Percentiles rank a stretch among this genome's conserved stretches.
Conservation (phyloP, 2,113 vertebrate species). For the Cyanoramphus novaezelandiae region DNA sequence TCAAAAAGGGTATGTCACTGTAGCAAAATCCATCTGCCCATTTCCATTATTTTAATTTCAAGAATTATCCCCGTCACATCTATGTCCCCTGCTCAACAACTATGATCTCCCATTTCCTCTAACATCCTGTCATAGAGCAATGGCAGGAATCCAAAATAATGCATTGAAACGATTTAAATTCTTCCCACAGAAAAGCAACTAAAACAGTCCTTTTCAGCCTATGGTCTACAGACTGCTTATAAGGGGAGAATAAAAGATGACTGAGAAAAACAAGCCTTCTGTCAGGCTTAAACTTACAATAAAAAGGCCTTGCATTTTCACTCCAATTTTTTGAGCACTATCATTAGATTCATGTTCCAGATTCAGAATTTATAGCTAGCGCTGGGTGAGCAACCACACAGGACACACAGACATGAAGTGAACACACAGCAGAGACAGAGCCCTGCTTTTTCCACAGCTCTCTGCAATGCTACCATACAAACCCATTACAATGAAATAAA, state of each 20-base stretch:
- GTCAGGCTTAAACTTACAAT: neutral
- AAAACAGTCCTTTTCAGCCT: neutral
- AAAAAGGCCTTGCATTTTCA: neutral
- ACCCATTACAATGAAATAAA: neutral
- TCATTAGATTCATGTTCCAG: fast-evolving
- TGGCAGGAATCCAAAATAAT: neutral
- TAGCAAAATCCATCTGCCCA: neutral
- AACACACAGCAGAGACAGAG: fast-evolving
- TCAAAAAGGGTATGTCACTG: neutral
- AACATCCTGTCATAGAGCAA: neutral
- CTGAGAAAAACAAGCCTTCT: neutral
- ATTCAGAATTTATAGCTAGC: neutral
- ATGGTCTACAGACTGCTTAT: neutral
- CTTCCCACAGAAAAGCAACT: neutral
- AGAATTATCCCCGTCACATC: neutral
- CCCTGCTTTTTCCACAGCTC: neutral
- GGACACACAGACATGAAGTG: fast-evolving
- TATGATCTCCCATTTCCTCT: neutral
- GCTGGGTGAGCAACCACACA: neutral
- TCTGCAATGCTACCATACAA: neutral
- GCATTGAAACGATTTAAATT: neutral
- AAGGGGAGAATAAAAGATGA: neutral
- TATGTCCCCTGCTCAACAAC: neutral
- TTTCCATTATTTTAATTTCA: neutral
- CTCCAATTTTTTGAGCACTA: neutral